Base-by-base conservation (phyloP, 2,888 invertebrate genomes). In the Tuta absoluta region DNA sequence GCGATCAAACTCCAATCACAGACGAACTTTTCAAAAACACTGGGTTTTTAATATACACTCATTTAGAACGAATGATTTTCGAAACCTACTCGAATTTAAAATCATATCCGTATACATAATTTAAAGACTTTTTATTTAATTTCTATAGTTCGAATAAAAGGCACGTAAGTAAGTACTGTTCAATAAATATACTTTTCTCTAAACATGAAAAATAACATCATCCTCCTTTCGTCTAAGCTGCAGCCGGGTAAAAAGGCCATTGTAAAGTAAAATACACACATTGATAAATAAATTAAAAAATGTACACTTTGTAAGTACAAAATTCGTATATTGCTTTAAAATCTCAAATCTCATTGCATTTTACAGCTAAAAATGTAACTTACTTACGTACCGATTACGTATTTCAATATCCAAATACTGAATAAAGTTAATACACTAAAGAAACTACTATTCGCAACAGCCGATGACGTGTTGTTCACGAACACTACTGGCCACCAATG, bases 401-500 rank as follows among this genome's bases (percentile, higher is more conserved):
- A 73, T 69, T 78, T 77, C 24, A 84, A 66, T 63, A 85, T 68
- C 73, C 78, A 81, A 70, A 87, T 64, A 77, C 78, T 72, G 63
- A 75, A 76, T 63, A 84, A 62, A 7, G 81, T 62, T 63, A 80
- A 38, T 51, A 79, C 69, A 14, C 65, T 69, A 28, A 79, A 76
- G 23, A 74, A 49, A 63, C 68, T 68, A 68, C 67, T 69, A 2
- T 77, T 48, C 38, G 67, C 66, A 33, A 66, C 66, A 28, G 79
- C 78, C 12, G 84, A 78, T 1, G 88, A 86, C 8, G 65, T 78
- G 63, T 79, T 85, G 65, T 84, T 85, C 0, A 87, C 75, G 45
- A 87, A 80, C 1, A 91, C 81, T 0, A 92, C 80, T 3, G 92
- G 92, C 92, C 92, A 92, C 91, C 91, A 92, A 73, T 91, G 90